Evolutionary conservation across 2,888 invertebrate genomes (phyloP).

Genomic region (Pseudococcus jackbeardsleyi): DNA sequence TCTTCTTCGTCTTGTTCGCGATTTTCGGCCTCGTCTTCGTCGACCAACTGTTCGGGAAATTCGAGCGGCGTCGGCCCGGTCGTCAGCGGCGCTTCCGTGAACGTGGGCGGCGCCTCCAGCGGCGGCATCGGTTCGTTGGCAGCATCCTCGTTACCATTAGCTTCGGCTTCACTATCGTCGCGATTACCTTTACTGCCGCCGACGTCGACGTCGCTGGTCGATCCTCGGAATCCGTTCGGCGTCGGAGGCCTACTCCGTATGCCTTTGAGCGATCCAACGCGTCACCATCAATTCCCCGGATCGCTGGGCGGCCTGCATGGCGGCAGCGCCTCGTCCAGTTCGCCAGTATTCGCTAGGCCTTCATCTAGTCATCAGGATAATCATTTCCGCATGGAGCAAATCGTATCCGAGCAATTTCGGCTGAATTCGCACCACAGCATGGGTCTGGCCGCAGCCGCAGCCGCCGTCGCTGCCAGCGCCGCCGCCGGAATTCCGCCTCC

Average conservation of each 20-base stretch:
- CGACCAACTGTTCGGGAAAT: slow-evolving; percentile 71
- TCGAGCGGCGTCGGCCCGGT: slow-evolving; percentile 69
- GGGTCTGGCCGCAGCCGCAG: slow-evolving; percentile 80
- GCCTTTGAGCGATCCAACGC: slow-evolving; percentile 76
- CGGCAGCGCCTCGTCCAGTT: slow-evolving; percentile 65
- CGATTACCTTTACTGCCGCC: slow-evolving; percentile 69
- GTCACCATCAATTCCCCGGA: slow-evolving; percentile 73
- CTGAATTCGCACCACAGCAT: slow-evolving; percentile 78
- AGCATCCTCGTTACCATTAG: slow-evolving; percentile 67
- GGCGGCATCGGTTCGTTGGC: slow-evolving; percentile 73
- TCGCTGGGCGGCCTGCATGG: slow-evolving; percentile 71
- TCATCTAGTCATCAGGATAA: slow-evolving; percentile 80
- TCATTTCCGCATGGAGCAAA: slow-evolving; percentile 85
- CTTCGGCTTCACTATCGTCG: slow-evolving; percentile 67
- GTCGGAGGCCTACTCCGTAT: slow-evolving; percentile 80
- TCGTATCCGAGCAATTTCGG: slow-evolving; percentile 85
- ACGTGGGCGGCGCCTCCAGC: slow-evolving; percentile 69
- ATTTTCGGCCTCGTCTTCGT: slow-evolving; percentile 72
- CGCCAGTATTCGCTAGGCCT: slow-evolving; percentile 80
- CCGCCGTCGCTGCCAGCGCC: slow-evolving; percentile 76
- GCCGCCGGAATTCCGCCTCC: slow-evolving; percentile 71
- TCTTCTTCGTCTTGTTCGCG: slow-evolving; percentile 66
- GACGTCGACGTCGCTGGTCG: slow-evolving; percentile 77
- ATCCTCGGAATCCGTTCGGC: slow-evolving; percentile 79
- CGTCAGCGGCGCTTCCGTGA: not conserved